Conservation (phyloP, 2,797 vertebrate genomes). For the Hypotaenidia philippensis region DNA sequence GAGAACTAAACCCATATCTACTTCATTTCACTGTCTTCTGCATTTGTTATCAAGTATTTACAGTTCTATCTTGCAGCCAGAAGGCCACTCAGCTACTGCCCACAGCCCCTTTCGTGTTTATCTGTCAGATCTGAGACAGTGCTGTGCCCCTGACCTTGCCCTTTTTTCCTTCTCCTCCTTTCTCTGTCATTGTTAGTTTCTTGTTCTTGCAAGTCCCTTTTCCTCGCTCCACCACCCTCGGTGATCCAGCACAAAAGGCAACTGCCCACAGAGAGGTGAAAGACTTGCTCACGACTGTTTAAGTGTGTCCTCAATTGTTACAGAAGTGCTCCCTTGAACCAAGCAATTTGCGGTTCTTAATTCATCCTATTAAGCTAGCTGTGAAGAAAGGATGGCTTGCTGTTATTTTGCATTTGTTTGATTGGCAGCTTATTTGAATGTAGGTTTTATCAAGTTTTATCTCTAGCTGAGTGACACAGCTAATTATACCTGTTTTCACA, state of each 20-base stretch:
- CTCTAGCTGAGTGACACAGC: constrained; percentile 1
- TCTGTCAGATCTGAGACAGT: neutral
- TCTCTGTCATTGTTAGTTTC: neutral
- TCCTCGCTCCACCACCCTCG: neutral
- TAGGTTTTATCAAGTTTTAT: constrained; percentile 40
- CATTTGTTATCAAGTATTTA: neutral
- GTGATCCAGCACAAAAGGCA: neutral
- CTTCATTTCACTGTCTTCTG: neutral
- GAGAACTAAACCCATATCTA: neutral
- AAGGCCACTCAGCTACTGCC: neutral
- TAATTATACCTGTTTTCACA: constrained; percentile 51
- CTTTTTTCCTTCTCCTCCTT: neutral
- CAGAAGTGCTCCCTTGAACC: neutral
- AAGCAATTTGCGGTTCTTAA: neutral
- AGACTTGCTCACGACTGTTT: neutral
- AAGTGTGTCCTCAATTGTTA: constrained; percentile 11
- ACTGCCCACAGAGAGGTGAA: neutral
- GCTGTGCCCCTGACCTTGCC: neutral
- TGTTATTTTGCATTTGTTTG: constrained; percentile 28
- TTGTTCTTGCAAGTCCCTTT: neutral
- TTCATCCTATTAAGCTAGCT: constrained; percentile 13
- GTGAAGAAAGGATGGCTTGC: neutral
- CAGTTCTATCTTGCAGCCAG: neutral
- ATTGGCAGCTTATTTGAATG: constrained; percentile 19
- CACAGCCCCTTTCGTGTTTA: neutral